Evolutionary conservation across 2,797 vertebrate species (phyloP), one percentile per base, ranked within the genome.

Genomic region (Trachops cirrhosus): DNA sequence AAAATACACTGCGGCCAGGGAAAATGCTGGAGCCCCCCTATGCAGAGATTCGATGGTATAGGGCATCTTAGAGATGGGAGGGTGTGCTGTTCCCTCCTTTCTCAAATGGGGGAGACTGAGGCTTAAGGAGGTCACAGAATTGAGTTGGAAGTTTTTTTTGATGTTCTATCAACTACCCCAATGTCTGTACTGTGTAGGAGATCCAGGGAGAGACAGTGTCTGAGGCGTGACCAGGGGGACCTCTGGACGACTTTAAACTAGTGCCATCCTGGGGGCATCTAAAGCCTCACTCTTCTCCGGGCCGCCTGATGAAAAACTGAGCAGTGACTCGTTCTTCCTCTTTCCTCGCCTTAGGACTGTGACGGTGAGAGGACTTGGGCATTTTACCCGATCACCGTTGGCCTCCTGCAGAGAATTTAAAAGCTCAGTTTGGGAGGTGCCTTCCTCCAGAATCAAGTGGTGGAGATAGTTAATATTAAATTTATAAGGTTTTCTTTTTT

Each of bases 311-410:
- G 41, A 44, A 54, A 75, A 70, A 5, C 26, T n/a, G 21, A 74
- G 5, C 54, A 79, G 41, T 71, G 21, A 83, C 44, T 88, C 29
- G 15, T 86, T 39, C 44, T 84, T 91, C 18, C 39, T 86, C 62
- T 79, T 74, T 37, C 57, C 37, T 77, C 34, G 32, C 9, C 9
- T 90, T 71, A 26, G 21, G 46, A 50, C 64, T 89, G 44, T 77
- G 71, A 91, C 79, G n/a, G 32, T 50, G 64, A 97, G 44, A 95
- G 57, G 26, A 83, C 93, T 77, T 95, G 89, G 79, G 19, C 82
- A 62, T 89, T 94, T 93, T 95, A 89, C 84, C 78, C 96, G 70
- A 77, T 89, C 18, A 41, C 12, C 24, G 19, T 34, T 95, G 84
- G 70, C 73, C 39, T 92, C 90, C 29, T 44, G 22, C 59, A 21